phyloP scores from a whole-genome alignment of 1,140 invertebrate species.

The Meloidogyne exigua region DNA sequence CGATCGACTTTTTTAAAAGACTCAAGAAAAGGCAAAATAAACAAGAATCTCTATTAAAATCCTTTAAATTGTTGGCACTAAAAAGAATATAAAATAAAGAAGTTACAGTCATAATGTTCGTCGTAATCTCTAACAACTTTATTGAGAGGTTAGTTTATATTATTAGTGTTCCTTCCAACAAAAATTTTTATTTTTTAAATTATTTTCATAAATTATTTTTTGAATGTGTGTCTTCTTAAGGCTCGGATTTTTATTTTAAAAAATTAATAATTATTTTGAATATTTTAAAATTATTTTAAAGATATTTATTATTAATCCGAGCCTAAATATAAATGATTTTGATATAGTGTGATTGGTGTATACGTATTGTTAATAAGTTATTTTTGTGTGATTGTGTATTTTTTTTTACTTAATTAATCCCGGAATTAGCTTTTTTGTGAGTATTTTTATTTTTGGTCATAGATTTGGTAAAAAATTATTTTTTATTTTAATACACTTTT shows the following conservation, averaged over 20 bases:
- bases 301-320: no score
- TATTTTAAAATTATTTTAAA: background rate
- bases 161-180: background rate
- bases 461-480: background rate
- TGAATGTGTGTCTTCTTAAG: background rate
- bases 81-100: background rate
- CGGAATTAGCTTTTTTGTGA: background rate
- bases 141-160: conserved; percentile 9
- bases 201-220: background rate
- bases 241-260: background rate
- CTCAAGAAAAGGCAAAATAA: background rate
- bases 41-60: background rate
- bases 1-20: background rate
- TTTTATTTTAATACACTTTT: background rate
- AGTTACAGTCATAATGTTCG: conserved; percentile 15
- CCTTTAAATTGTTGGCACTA: background rate
- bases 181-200: background rate
- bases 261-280: background rate
- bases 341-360: background rate
- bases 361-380: background rate
- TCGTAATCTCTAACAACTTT: conserved; percentile 18
- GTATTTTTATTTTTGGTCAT: background rate
- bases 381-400: background rate
- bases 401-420: background rate
- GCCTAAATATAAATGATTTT: background rate